phyloP scores from a whole-genome alignment of 2,888 invertebrate genomes.

The Parelbella ahira region DNA sequence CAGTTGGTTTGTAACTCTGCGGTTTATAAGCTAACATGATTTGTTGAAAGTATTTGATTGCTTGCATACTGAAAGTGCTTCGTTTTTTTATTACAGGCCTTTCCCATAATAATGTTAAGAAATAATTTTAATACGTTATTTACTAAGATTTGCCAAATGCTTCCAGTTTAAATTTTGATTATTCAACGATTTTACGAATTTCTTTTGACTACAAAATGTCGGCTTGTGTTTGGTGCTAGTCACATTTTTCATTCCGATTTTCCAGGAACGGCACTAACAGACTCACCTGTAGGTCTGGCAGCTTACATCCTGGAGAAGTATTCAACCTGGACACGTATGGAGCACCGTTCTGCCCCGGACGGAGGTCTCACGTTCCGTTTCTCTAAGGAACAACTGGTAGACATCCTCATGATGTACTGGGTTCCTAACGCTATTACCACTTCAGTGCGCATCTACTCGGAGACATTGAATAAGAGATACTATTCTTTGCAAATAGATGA shows the following conservation, averaged over 20 bases:
- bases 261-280: conserved; percentile 84
- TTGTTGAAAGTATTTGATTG: too few relatives aligned
- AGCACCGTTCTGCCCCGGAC: conserved; percentile 74
- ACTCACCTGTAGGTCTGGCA: conserved; percentile 92
- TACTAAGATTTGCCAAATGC: too few relatives aligned
- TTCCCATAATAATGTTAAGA: too few relatives aligned
- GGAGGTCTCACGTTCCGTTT: conserved; percentile 82
- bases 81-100: too few relatives aligned
- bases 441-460: conserved; percentile 81
- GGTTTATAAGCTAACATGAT: too few relatives aligned
- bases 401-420: conserved; percentile 82
- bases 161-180: too few relatives aligned
- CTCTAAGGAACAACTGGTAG: conserved; percentile 62
- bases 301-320: conserved; percentile 96
- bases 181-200: too few relatives aligned
- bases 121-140: too few relatives aligned
- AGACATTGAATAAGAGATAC: conserved; percentile 55
- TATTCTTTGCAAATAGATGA: conserved; percentile 39
- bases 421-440: conserved; percentile 65
- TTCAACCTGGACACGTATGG: conserved; percentile 83
- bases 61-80: too few relatives aligned
- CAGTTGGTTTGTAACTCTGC: conserved; percentile 75
- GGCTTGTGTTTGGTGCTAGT: too few relatives aligned
- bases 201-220: too few relatives aligned
- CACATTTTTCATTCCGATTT: neutral